Conservation (phyloP, 1,140 invertebrate species). For the Lineus longissimus region DNA sequence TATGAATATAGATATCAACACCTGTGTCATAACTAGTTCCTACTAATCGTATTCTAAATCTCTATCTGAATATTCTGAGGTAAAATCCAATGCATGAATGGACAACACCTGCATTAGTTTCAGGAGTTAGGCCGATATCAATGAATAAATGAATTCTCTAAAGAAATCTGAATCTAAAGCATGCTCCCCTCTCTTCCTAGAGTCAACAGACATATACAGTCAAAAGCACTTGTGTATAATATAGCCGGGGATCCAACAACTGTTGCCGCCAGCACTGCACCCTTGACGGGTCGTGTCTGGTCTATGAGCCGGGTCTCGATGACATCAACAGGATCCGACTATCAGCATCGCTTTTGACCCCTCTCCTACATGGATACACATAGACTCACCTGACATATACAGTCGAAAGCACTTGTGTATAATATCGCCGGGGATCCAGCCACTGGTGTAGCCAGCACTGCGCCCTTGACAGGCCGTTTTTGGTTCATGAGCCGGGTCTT, state of each 20-base stretch:
- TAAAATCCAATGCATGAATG: no score
- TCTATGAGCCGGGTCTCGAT: conserved; percentile 80
- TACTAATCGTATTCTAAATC: no score
- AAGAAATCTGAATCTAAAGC: no score
- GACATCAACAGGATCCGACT: conserved; percentile 52
- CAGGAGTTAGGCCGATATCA: no score
- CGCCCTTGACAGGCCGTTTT: conserved; percentile 38
- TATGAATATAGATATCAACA: no score
- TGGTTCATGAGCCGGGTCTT: conserved; percentile 82
- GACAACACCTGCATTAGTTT: no score
- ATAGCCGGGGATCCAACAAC: conserved; percentile 16
- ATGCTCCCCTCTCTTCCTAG: no score
- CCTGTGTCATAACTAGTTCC: no score
- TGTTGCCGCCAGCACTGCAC: conserved; percentile 5
- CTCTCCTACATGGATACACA: no score
- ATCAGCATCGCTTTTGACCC: no score
- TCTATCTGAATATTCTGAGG: no score
- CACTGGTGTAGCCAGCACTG: conserved; percentile 7
- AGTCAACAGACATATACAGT: conserved; percentile 59
- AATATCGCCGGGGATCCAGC: conserved; percentile 23
- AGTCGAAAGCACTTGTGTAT: conserved; percentile 47
- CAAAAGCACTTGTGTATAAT: conserved; percentile 45
- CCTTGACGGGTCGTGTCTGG: conserved; percentile 50
- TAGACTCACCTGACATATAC: conserved; percentile 59
- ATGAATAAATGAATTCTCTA: no score